Evolutionary conservation across 2,113 vertebrate species (phyloP), one percentile per base, ranked within the genome.

Genomic region (Sylvia atricapilla): DNA sequence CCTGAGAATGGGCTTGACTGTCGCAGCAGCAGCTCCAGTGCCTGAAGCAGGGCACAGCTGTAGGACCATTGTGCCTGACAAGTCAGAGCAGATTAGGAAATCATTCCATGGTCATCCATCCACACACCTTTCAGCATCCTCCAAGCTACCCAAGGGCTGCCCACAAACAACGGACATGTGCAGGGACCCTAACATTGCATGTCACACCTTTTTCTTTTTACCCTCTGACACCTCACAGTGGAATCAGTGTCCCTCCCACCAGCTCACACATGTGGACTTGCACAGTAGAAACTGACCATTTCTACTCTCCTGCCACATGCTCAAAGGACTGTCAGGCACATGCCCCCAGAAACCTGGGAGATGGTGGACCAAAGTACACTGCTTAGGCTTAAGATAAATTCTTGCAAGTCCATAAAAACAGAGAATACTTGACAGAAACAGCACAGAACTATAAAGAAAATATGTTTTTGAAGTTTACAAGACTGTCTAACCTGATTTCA

Each of bases 341-440:
- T 9, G n/a, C 7, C 9, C 10, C 33, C 37, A 30, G 41, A 84
- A 74, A 91, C 64, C 41, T 37, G 17, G 25, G 77, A 94, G 63
- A 86, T 18, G 18, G 52, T 52, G 68, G 74, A 69, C 67, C 81
- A 77, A 95, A 94, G 68, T 41, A 64, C 28, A 18, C 43, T 31
- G 28, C 81, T 76, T 75, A 37, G 25, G 70, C 85, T 94, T 89
- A 96, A 97, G 93, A 94, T 89, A 81, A 95, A 58, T 73, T 49
- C 9, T 25, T 47, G 17, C 52, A 81, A 80, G 52, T 53, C 6
- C 33, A 62, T 41, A 37, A 47, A 87, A 69, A 3, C 27, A 64
- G 39, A 41, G 52, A 74, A 68, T 6, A 60, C 5, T 25, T 18
- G 46, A 85, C 22, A 76, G 58, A 79, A 87, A 37, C 21, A 68